phyloP scores from a whole-genome alignment of 2,888 invertebrate genomes.

The Ophion ellenae region DNA sequence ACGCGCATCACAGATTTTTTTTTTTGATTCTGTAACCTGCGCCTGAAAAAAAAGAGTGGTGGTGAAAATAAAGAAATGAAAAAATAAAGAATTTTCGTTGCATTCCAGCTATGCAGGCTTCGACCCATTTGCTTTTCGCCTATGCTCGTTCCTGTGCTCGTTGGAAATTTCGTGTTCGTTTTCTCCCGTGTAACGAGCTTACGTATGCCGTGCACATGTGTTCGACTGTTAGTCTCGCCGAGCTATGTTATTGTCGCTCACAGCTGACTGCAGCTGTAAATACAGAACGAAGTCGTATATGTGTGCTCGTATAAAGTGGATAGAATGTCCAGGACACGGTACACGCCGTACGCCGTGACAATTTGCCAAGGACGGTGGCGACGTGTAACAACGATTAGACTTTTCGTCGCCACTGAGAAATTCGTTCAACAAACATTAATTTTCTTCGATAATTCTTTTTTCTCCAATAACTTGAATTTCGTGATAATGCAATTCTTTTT shows the following conservation, averaged over 20 bases:
- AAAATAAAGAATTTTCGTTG: neutral
- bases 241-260: constrained; percentile 34
- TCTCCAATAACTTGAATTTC: neutral
- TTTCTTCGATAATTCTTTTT: neutral
- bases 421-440: neutral
- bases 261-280: constrained; percentile 23
- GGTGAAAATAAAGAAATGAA: neutral
- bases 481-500: neutral
- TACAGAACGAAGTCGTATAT: constrained; percentile 2
- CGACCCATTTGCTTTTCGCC: neutral
- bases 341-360: constrained; percentile 19
- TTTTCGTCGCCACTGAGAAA: neutral
- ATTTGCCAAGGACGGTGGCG: constrained; percentile 35
- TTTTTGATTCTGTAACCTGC: no score
- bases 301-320: constrained; percentile 9
- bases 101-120: neutral
- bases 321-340: neutral
- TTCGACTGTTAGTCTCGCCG: constrained; percentile 43
- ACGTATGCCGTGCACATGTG: constrained; percentile 56
- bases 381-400: neutral
- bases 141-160: neutral
- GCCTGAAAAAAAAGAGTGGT: no score
- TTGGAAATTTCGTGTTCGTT: constrained; percentile 22
- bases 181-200: constrained; percentile 54
- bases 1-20: no score